A percentile compares a stretch with the other conserved stretches of the same genome.
These are phyloP conservation scores for Apostichopus parvimensis DNA, from an alignment of 35 echinoderm and acorn worm species.

Conservation along the genomic window DNA sequence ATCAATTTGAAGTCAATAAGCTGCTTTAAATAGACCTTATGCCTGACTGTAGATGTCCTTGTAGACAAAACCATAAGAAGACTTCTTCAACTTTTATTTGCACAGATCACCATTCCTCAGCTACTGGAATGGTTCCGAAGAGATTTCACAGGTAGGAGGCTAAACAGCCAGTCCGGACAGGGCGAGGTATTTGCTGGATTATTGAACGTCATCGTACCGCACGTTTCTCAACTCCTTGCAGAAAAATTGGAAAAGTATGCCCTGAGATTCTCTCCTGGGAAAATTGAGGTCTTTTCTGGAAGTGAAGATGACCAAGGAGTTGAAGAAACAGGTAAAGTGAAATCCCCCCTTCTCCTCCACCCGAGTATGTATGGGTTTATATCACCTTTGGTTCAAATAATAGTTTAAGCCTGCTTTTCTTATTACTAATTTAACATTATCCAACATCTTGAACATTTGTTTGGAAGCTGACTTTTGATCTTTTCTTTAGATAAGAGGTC, in stretches of 20 bases:
- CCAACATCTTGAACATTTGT: too few relatives aligned
- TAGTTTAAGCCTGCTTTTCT: too few relatives aligned
- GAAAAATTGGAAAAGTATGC: conserved; percentile 71
- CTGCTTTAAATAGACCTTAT: too few relatives aligned
- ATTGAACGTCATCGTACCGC: conserved; percentile 71
- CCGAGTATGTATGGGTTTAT: too few relatives aligned
- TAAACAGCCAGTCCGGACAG: conserved; percentile 52
- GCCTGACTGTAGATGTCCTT: too few relatives aligned
- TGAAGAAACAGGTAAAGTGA: not conserved
- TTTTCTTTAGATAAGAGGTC: conserved; percentile 12
- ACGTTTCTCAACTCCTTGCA: conserved; percentile 85
- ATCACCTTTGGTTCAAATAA: too few relatives aligned
- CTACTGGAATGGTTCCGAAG: conserved; percentile 87
- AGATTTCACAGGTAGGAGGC: conserved; percentile 84
- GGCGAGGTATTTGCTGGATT: conserved; percentile 76
- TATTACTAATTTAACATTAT: too few relatives aligned
- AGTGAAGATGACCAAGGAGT: conserved; percentile 38
- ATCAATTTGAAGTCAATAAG: too few relatives aligned
- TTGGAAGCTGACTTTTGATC: too few relatives aligned
- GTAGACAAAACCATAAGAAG: too few relatives aligned
- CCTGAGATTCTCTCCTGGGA: conserved; percentile 69
- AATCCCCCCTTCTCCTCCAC: not conserved
- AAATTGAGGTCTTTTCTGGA: conserved; percentile 65
- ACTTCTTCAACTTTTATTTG: not conserved
- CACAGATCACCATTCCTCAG: conserved; percentile 76